Conservation (phyloP, 2,797 vertebrate genomes). For the Brotula barbata region DNA sequence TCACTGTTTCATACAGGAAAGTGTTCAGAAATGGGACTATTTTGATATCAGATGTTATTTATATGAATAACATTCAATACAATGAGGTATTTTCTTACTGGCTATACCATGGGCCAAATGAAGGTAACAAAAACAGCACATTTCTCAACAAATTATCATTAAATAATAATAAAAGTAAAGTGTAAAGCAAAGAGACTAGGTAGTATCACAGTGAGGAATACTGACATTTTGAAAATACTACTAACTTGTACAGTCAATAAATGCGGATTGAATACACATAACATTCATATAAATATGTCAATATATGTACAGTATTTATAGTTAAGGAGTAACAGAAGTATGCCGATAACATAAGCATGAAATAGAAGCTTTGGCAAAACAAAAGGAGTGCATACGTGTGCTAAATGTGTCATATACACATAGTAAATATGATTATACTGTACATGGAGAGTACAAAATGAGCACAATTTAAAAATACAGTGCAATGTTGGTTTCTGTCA, state of each 20-base stretch:
- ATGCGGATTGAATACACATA: constrained; percentile 78
- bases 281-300: constrained; percentile 82
- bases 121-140: constrained; percentile 63
- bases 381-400: constrained; percentile 73
- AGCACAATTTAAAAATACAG: constrained; percentile 77
- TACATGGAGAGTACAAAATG: constrained; percentile 71
- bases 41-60: constrained; percentile 62
- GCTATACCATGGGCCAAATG: constrained; percentile 68
- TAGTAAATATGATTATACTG: constrained; percentile 71
- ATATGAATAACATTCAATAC: constrained; percentile 71
- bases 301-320: constrained; percentile 82
- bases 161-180: constrained; percentile 68
- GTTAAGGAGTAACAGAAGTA: constrained; percentile 57
- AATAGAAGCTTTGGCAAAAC: constrained; percentile 81
- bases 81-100: constrained; percentile 75
- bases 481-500: constrained; percentile 74
- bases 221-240: constrained; percentile 76
- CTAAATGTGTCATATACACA: constrained; percentile 74
- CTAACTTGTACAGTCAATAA: constrained; percentile 77
- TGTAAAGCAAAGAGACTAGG: constrained; percentile 75
- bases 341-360: constrained; percentile 64
- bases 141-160: constrained; percentile 74
- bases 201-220: constrained; percentile 83
- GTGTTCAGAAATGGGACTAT: constrained; percentile 62
- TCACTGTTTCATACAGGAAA: constrained; percentile 63